Percentiles rank a stretch among this genome's conserved stretches.
phyloP scores from a whole-genome alignment of 2,888 invertebrate species.

The Troglohyphantes excavatus region DNA sequence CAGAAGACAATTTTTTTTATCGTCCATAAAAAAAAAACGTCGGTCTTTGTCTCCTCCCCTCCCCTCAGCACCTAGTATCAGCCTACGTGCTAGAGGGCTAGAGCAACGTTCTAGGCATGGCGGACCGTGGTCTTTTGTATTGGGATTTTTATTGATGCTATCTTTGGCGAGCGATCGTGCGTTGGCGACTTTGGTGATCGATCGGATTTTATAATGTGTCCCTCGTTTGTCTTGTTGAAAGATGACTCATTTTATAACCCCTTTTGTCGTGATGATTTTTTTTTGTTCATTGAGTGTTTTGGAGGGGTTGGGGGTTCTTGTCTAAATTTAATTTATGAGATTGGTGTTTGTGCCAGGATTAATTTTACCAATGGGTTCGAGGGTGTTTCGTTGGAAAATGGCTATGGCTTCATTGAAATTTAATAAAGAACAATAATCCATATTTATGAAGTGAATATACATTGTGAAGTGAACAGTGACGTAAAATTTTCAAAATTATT shows the following conservation, averaged over 20 bases:
- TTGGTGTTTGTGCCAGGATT: background rate
- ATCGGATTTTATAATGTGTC: background rate
- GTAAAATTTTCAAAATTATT: too few relatives aligned
- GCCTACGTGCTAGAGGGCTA: slow-evolving; percentile 52
- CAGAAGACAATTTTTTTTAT: slow-evolving; percentile 44
- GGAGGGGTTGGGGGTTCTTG: background rate
- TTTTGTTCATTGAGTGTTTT: background rate
- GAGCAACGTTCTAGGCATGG: slow-evolving; percentile 44
- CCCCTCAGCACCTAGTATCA: background rate
- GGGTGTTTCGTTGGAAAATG: background rate
- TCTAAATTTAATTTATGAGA: slow-evolving; percentile 31
- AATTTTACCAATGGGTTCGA: background rate
- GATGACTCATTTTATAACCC: slow-evolving; percentile 38
- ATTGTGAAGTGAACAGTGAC: too few relatives aligned
- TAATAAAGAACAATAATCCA: too few relatives aligned
- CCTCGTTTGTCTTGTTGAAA: slow-evolving; percentile 9
- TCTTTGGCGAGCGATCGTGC: slow-evolving; percentile 43
- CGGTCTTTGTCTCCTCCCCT: slow-evolving; percentile 40
- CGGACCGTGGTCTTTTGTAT: slow-evolving; percentile 62
- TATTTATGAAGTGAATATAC: too few relatives aligned
- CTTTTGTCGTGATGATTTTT: slow-evolving; percentile 41
- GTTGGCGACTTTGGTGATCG: slow-evolving; percentile 56
- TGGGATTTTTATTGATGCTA: slow-evolving; percentile 21
- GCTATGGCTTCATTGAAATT: too few relatives aligned
- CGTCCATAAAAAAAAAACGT: slow-evolving; percentile 27